phyloP scores from a whole-genome alignment of 2,113 vertebrate genomes.

The Tauraco erythrolophus region DNA sequence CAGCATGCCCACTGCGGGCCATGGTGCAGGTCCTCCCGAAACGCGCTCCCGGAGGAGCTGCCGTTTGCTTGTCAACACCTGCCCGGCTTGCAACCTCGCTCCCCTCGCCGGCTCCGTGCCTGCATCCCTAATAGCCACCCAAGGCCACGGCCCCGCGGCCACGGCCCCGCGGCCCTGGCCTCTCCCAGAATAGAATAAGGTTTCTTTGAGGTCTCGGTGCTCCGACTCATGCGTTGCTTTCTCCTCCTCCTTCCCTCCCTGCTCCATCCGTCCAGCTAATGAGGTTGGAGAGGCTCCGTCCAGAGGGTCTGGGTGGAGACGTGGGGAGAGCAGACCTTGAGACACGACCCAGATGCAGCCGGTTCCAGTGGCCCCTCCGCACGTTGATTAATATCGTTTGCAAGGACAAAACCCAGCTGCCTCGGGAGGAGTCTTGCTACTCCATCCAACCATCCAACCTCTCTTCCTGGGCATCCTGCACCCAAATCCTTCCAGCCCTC shows the following conservation, averaged over 20 bases:
- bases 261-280: background rate
- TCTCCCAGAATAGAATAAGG: background rate
- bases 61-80: background rate
- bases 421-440: background rate
- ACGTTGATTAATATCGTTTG: background rate
- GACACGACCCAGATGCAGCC: background rate
- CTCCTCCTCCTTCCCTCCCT: background rate
- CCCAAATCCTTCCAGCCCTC: background rate
- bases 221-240: background rate
- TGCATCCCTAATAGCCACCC: background rate
- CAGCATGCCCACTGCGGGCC: rapidly evolving
- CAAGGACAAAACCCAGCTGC: background rate
- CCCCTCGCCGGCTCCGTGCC: rapidly evolving
- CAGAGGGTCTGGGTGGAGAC: background rate
- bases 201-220: background rate
- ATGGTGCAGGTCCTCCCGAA: rapidly evolving
- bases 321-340: background rate
- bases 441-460: rapidly evolving
- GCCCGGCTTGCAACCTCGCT: rapidly evolving
- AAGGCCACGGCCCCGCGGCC: rapidly evolving
- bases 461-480: background rate
- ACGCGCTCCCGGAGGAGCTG: rapidly evolving
- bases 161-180: rapidly evolving
- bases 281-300: background rate
- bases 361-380: background rate